phyloP scores from a whole-genome alignment of 2,888 invertebrate species.

The Drosophila paucipuncta region DNA sequence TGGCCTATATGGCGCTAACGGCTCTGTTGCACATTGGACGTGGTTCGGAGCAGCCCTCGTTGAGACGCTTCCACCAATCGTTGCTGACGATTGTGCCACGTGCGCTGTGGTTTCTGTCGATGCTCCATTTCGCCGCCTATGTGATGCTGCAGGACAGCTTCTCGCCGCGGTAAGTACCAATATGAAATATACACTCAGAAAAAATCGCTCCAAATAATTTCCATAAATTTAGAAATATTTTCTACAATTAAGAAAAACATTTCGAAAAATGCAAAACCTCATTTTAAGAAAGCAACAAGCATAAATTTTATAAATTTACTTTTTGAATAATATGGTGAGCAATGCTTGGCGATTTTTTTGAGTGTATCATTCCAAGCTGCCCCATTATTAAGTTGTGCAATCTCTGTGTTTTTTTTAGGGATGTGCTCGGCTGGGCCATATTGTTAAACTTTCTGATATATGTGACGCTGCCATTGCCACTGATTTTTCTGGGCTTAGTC shows the following conservation, averaged over 20 bases:
- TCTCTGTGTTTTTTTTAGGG: constrained; percentile 83
- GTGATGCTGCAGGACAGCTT: constrained; percentile 87
- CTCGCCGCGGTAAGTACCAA: constrained; percentile 82
- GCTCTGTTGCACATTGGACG: constrained; percentile 67
- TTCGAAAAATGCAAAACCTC: neutral
- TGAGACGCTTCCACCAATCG: constrained; percentile 60
- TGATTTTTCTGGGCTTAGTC: constrained; percentile 87
- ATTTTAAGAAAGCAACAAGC: neutral
- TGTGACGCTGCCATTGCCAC: constrained; percentile 90
- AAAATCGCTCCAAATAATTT: neutral
- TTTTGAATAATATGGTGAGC: neutral
- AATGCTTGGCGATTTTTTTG: neutral
- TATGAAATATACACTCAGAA: neutral
- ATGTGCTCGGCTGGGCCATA: constrained; percentile 90
- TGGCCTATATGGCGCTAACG: constrained; percentile 62
- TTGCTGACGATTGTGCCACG: constrained; percentile 67
- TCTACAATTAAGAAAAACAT: neutral
- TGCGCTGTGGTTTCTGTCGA: constrained; percentile 86
- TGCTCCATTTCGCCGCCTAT: constrained; percentile 88
- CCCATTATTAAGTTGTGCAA: neutral
- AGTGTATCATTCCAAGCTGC: neutral
- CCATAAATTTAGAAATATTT: neutral
- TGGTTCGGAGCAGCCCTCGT: constrained; percentile 53
- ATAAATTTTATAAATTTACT: neutral
- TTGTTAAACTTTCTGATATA: constrained; percentile 90